Conservation (phyloP, 2,113 vertebrate species). For the Chaetura pelagica region DNA sequence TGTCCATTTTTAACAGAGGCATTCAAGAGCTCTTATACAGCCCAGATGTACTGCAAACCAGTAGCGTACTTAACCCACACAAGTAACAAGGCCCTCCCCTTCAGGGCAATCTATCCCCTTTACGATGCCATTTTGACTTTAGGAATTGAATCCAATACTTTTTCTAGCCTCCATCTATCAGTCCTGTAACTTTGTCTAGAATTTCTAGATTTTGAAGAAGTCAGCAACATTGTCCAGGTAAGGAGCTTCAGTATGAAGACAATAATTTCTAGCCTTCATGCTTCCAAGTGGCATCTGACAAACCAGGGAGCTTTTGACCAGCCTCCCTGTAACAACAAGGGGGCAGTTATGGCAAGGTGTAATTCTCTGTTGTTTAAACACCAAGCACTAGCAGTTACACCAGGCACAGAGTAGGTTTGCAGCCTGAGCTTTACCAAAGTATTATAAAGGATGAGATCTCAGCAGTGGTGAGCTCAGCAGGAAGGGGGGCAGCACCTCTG, state of each 20-base stretch:
- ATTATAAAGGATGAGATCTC: neutral
- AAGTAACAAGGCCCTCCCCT: neutral
- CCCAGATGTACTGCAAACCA: neutral
- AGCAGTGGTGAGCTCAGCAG: neutral
- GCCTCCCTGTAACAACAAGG: neutral
- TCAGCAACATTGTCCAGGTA: neutral
- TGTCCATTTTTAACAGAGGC: neutral
- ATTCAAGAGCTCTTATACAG: neutral
- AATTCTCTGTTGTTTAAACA: neutral
- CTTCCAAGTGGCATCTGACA: neutral
- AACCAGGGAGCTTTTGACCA: neutral
- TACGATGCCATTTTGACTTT: neutral
- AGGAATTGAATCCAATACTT: neutral
- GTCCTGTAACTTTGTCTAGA: neutral
- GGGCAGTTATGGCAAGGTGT: fast-evolving
- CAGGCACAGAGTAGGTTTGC: neutral
- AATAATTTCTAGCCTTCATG: neutral
- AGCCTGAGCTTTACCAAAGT: neutral
- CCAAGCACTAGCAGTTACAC: neutral
- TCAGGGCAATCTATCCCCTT: neutral
- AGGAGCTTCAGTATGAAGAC: neutral
- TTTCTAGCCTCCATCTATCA: neutral
- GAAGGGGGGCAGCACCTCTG: neutral
- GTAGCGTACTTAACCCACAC: neutral
- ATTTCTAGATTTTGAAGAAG: neutral